phyloP scores from a whole-genome alignment of 2,888 invertebrate species.

The Agrochola circellaris region DNA sequence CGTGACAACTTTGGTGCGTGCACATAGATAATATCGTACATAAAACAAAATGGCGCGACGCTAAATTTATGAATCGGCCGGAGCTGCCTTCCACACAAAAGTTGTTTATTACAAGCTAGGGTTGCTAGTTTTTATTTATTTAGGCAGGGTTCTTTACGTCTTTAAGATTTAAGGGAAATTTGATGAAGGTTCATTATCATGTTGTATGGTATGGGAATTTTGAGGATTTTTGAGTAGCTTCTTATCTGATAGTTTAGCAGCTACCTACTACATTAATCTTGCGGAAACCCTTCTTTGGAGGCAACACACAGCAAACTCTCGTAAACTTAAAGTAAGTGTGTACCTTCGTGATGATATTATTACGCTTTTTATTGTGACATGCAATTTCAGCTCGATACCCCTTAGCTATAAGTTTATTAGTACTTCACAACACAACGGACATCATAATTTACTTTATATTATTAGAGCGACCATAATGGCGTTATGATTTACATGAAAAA shows the following conservation, averaged over 20 bases:
- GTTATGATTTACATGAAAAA: slow-evolving; percentile 82
- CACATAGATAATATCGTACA: slow-evolving; percentile 87
- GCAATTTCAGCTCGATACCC: slow-evolving; percentile 17
- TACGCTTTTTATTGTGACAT: neutral
- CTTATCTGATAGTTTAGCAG: neutral
- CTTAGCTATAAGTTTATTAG: slow-evolving; percentile 77
- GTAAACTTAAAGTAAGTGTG: neutral
- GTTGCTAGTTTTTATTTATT: slow-evolving; percentile 77
- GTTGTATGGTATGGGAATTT: neutral
- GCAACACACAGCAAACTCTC: neutral
- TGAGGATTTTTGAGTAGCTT: neutral
- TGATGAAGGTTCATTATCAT: neutral
- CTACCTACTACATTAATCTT: neutral
- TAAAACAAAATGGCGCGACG: slow-evolving; percentile 88
- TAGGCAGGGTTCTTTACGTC: neutral
- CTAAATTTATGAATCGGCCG: slow-evolving; percentile 89
- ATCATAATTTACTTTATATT: slow-evolving; percentile 86
- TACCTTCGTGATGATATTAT: neutral
- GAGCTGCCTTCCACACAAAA: slow-evolving; percentile 89
- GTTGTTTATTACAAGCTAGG: slow-evolving; percentile 88
- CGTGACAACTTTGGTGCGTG: slow-evolving; percentile 76
- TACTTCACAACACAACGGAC: slow-evolving; percentile 76
- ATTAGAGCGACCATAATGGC: slow-evolving; percentile 83
- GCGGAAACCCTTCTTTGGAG: too few relatives aligned
- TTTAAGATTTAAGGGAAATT: neutral